These are phyloP conservation scores for Pavo muticus DNA, from an alignment of 2,113 vertebrate genomes.

Conservation along the genomic window DNA sequence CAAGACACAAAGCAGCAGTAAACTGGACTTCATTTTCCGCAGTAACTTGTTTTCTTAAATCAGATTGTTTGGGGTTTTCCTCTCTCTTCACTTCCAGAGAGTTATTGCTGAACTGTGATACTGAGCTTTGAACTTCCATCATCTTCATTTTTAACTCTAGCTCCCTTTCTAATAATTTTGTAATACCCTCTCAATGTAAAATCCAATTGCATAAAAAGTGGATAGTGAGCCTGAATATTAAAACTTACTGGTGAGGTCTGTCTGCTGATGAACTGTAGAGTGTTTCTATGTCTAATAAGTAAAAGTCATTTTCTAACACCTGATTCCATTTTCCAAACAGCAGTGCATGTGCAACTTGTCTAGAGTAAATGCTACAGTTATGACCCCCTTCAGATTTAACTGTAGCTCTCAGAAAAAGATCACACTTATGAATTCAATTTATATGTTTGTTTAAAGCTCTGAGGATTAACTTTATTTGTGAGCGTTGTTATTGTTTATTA, in stretches of 20 bases:
- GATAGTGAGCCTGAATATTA: background rate
- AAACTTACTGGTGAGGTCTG: background rate
- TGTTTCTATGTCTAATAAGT: background rate
- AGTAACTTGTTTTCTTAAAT: conserved; percentile 41
- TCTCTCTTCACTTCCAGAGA: conserved; percentile 27
- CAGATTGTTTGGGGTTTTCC: conserved; percentile 23
- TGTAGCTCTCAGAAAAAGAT: background rate
- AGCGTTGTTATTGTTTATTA: background rate
- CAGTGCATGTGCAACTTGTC: background rate
- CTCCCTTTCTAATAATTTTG: background rate
- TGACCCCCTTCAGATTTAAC: background rate
- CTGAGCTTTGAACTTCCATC: background rate
- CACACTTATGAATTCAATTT: background rate
- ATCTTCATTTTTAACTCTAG: background rate
- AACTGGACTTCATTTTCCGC: conserved; percentile 16
- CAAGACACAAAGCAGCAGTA: conserved; percentile 41
- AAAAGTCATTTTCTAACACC: background rate
- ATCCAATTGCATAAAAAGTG: background rate
- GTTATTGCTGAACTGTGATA: background rate
- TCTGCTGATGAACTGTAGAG: background rate
- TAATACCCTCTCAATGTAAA: background rate
- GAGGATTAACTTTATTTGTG: background rate
- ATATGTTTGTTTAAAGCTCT: background rate
- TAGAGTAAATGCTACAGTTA: background rate
- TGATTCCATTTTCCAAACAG: conserved; percentile 5